These are phyloP conservation scores for Lacerta agilis DNA, from an alignment of 2,797 vertebrate genomes.

Conservation along the genomic window DNA sequence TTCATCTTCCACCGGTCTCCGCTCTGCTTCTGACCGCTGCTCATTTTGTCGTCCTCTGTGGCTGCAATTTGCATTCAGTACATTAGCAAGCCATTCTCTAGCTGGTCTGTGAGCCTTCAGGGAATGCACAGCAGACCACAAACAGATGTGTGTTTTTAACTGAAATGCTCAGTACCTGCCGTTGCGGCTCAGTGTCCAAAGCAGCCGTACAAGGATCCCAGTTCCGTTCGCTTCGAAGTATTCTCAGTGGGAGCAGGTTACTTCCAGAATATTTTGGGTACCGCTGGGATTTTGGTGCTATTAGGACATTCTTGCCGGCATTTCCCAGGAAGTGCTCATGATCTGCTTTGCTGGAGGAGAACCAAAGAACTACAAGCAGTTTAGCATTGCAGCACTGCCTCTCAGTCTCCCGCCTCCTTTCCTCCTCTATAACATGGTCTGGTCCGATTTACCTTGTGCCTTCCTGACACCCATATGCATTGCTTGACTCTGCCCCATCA, in stretches of 20 bases:
- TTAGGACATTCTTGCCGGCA: not conserved
- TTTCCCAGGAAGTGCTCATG: not conserved
- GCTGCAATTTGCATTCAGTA: rapidly evolving
- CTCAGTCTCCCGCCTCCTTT: no score
- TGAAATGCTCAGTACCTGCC: not conserved
- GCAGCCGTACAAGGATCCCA: rapidly evolving
- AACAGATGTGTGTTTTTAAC: not conserved
- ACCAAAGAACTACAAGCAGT: not conserved
- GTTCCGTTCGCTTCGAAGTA: not conserved
- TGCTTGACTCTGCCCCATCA: no score
- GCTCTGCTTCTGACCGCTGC: not conserved
- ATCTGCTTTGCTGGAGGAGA: not conserved
- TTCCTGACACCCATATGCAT: no score
- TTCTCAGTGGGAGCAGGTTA: not conserved
- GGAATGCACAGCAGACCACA: not conserved
- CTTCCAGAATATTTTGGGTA: not conserved
- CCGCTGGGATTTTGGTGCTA: not conserved
- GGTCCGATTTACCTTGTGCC: not conserved
- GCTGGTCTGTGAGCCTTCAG: not conserved
- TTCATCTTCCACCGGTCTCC: not conserved
- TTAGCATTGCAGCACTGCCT: not conserved
- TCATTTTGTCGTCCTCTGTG: rapidly evolving
- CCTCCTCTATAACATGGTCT: not conserved
- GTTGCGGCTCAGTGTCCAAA: not conserved
- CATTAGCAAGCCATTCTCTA: not conserved